These are phyloP conservation scores for Gymnogyps californianus DNA, from an alignment of 2,113 vertebrate species.

Conservation along the genomic window DNA sequence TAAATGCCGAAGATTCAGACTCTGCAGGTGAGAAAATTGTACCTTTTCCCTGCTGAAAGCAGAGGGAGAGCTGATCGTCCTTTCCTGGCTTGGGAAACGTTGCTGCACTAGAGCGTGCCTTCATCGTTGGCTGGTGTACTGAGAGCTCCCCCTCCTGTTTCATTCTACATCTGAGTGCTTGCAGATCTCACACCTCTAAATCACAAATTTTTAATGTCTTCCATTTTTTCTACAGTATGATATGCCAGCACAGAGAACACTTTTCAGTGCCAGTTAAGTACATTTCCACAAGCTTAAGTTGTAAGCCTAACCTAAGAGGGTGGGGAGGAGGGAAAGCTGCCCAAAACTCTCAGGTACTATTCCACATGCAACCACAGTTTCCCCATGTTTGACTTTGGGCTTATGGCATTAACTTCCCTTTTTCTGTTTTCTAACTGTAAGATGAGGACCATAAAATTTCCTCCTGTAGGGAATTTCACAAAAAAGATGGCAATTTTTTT, in stretches of 20 bases:
- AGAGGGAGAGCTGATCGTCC: background rate
- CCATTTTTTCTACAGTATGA: background rate
- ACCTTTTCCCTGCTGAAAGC: background rate
- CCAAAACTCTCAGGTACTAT: background rate
- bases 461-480: background rate
- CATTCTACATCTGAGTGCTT: background rate
- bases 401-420: background rate
- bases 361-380: background rate
- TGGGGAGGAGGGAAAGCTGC: background rate
- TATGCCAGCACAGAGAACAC: background rate
- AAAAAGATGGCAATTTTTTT: background rate
- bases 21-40: background rate
- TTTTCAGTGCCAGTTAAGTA: background rate
- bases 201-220: background rate
- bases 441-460: background rate
- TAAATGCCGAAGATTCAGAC: background rate
- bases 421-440: background rate
- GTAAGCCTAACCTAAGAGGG: background rate
- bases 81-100: background rate
- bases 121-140: background rate
- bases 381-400: background rate
- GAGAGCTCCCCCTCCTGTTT: conserved; percentile 56
- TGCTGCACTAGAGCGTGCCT: background rate
- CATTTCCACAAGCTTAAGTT: accelerated
- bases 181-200: background rate